A percentile compares a stretch with the other conserved stretches of the same genome.
phyloP scores from a whole-genome alignment of 53 echinoderm and acorn worm species.

The Temnopleurus reevesii region DNA sequence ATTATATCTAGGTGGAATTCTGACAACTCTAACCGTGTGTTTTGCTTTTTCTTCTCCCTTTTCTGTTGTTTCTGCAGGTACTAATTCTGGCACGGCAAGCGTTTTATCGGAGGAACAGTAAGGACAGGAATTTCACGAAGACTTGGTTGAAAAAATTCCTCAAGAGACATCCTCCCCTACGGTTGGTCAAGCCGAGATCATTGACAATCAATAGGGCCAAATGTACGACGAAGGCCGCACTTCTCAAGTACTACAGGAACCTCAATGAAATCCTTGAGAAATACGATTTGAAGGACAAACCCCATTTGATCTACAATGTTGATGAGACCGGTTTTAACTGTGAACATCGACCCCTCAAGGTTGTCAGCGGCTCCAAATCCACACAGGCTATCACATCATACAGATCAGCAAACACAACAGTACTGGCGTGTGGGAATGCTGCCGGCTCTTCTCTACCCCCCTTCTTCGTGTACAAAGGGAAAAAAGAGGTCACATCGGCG shows the following conservation, averaged over 20 bases:
- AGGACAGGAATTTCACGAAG: neutral
- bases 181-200: neutral
- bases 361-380: neutral
- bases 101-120: neutral
- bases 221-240: neutral
- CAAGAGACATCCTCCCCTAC: neutral
- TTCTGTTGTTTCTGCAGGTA: neutral
- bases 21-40: no score
- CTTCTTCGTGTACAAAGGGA: slow-evolving; percentile 33
- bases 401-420: slow-evolving; percentile 16
- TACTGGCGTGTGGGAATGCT: slow-evolving; percentile 54
- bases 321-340: slow-evolving; percentile 3
- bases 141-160: neutral
- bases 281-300: neutral
- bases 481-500: neutral
- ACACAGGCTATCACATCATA: slow-evolving; percentile 22
- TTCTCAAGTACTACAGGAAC: neutral
- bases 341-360: slow-evolving; percentile 30
- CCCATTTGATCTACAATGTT: slow-evolving; percentile 8
- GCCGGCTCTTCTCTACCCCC: slow-evolving; percentile 30
- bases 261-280: neutral
- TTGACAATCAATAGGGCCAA: neutral
- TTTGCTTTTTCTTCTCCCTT: neutral
- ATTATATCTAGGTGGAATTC: no score
- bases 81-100: neutral